Conservation (phyloP, 2,888 invertebrate species). For the Eubasilissa splendida region DNA sequence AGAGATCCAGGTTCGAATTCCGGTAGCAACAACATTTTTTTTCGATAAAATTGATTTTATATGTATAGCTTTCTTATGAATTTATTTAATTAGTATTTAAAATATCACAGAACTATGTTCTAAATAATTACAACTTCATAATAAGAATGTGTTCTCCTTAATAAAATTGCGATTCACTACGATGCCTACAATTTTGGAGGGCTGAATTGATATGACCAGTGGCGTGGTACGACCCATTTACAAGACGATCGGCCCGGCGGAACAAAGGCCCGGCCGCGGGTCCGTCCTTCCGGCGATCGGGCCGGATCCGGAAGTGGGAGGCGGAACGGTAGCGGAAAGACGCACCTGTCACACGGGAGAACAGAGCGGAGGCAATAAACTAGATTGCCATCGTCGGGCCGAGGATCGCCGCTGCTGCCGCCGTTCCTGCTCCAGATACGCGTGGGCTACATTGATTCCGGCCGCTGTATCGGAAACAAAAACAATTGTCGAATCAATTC, state of each 20-base stretch:
- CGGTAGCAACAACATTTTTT: too few relatives aligned
- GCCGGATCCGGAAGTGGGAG: constrained; percentile 4
- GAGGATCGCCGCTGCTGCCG: not conserved
- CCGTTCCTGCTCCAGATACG: not conserved
- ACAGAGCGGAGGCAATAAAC: constrained; percentile 23
- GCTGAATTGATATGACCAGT: too few relatives aligned
- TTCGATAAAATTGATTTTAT: too few relatives aligned
- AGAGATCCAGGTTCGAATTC: too few relatives aligned
- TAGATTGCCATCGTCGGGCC: constrained; percentile 20
- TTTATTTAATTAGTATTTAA: too few relatives aligned
- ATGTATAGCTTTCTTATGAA: too few relatives aligned
- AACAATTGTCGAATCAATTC: constrained; percentile 21
- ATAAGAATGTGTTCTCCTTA: too few relatives aligned
- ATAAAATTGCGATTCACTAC: too few relatives aligned
- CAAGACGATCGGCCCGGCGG: not conserved
- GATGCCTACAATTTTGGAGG: too few relatives aligned
- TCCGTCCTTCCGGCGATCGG: constrained; percentile 4
- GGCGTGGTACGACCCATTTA: not conserved
- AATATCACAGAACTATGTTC: too few relatives aligned
- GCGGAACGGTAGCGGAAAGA: not conserved
- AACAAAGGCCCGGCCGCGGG: not conserved
- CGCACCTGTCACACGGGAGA: constrained; percentile 23
- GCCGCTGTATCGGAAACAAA: constrained; percentile 3
- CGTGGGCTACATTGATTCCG: not conserved
- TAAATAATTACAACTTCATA: too few relatives aligned